phyloP scores from a whole-genome alignment of 2,113 vertebrate genomes.

The Notothenia coriiceps region DNA sequence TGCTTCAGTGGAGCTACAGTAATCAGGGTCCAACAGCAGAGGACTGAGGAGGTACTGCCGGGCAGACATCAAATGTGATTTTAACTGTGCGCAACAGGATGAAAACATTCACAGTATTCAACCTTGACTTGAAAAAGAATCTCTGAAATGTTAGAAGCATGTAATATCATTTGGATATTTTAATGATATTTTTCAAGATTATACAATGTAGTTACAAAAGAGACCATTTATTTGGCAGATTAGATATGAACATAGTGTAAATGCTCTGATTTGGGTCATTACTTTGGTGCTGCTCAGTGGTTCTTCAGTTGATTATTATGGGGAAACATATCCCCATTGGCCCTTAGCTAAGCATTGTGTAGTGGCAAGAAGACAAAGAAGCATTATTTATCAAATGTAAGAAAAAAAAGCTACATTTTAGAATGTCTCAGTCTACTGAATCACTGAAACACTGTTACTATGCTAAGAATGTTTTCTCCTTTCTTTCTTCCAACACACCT shows the following conservation, averaged over 20 bases:
- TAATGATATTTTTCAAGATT: conserved; percentile 9
- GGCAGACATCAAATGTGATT: background rate
- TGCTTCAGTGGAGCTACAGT: conserved; percentile 29
- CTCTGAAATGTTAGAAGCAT: background rate
- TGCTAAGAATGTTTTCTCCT: conserved; percentile 9
- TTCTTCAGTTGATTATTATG: conserved; percentile 15
- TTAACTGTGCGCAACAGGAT: background rate
- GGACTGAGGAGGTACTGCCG: background rate
- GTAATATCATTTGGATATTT: conserved; percentile 1
- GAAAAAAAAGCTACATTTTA: conserved; percentile 11
- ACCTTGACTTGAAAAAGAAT: conserved; percentile 1
- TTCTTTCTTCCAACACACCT: background rate
- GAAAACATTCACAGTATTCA: background rate
- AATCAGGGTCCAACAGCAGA: conserved; percentile 45
- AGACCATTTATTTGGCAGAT: conserved; percentile 2
- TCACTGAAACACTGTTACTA: conserved; percentile 2
- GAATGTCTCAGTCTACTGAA: background rate
- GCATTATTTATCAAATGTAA: background rate
- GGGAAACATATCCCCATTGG: background rate
- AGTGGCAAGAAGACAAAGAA: background rate
- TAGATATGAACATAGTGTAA: conserved; percentile 11
- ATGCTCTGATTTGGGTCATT: conserved; percentile 25
- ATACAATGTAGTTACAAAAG: background rate
- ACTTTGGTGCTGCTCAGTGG: conserved; percentile 4
- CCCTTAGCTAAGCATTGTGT: background rate